Base-by-base conservation (phyloP, 2,797 vertebrate genomes). In the Morelia viridis region DNA sequence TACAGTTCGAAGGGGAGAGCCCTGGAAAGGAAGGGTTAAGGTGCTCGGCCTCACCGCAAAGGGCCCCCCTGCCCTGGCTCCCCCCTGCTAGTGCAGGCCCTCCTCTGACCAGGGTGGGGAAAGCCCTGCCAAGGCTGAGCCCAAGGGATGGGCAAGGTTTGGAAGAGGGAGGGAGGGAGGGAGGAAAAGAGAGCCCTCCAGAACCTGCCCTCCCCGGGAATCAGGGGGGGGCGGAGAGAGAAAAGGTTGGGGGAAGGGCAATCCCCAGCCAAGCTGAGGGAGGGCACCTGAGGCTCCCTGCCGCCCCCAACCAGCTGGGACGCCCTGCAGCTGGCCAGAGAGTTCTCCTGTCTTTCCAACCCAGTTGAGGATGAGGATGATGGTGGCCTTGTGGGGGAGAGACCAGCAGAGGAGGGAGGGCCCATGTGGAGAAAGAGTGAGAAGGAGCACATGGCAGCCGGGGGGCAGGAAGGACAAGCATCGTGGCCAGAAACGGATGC, bases 361-460 rank as follows among this genome's bases (percentile, higher is more conserved):
- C 68, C 46, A 19, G 56, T 31, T 76, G 35, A 50, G 31, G 98
- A 98, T 96, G 91, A 88, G 91, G 85, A 80, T 71, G 90, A 91
- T 41, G 96, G 98, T 98, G 98, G 97, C 98, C 98, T 98, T 98
- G 97, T 96, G 97, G 97, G 96, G 97, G 96, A 97, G 96, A 97
- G 97, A 97, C 11, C 53, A 62, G 56, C 91, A 19, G 41, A 9
- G 76, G 76, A 80, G 71, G 35, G 4, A 46, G 71, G 19, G 76
- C 19, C 71, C 35, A 2, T 24, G 76, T 24, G 76, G 93, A 93
- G 92, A 2, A 58, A 84, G 94, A 91, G 86, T 61, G 88, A 24
- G 90, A 94, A 89, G 89, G 94, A 92, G 13, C 26, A n/a, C 93
- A 76, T 95, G 95, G 98, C 97, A 98, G 97, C 98, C 97, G 97